A percentile compares a stretch with the other conserved stretches of the same genome.
Conservation (phyloP, 1,140 invertebrate genomes). For the Papilio polyxenes region DNA sequence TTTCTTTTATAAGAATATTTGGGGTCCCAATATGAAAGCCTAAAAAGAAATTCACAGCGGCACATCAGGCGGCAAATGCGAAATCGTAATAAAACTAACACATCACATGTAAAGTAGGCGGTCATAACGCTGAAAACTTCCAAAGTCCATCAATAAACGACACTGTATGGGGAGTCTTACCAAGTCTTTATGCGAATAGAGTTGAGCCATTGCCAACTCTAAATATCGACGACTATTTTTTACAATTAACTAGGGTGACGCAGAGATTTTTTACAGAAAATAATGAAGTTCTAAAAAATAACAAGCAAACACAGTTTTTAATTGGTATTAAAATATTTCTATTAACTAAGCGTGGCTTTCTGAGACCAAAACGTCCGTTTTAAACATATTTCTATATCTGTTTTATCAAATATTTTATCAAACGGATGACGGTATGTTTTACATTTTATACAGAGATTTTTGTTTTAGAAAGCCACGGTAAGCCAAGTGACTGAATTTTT, state of each 20-base stretch:
- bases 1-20: background rate
- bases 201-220: slow-evolving; percentile 37
- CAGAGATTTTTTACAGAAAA: too few species aligned
- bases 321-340: too few species aligned
- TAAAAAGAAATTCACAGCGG: slow-evolving; percentile 43
- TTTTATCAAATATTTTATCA: too few species aligned
- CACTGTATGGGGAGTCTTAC: slow-evolving; percentile 67
- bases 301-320: too few species aligned
- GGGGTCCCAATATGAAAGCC: background rate
- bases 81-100: slow-evolving; percentile 79
- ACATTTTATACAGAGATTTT: too few species aligned
- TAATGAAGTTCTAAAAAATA: too few species aligned
- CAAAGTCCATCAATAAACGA: slow-evolving; percentile 79
- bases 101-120: slow-evolving; percentile 78
- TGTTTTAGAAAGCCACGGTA: too few species aligned
- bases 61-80: slow-evolving; percentile 78
- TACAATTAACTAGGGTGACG: background rate
- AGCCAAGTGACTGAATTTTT: too few species aligned
- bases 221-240: slow-evolving; percentile 40
- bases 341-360: too few species aligned
- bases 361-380: too few species aligned
- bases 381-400: too few species aligned
- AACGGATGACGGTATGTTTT: too few species aligned
- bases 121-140: slow-evolving; percentile 80
- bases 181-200: slow-evolving; percentile 49